Evolutionary conservation across 2,888 invertebrate genomes (phyloP), one percentile per base, ranked within the genome.

Genomic region (Stratiomys singularior): DNA sequence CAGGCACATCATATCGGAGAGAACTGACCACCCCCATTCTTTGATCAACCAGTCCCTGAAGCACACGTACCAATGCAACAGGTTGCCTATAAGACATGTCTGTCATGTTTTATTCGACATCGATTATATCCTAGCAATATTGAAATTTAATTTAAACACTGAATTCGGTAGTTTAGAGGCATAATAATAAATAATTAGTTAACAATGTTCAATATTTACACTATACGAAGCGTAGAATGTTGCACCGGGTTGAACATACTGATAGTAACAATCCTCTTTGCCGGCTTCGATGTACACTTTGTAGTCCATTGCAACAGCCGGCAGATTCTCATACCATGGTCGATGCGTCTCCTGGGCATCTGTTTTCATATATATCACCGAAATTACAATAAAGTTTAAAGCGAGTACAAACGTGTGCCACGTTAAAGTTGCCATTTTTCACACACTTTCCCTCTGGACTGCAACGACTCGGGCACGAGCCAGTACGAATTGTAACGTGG

Each of bases 201-300:
- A 5, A 44, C 21, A 67, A 71, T 46, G n/a, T 2, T 37, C 7
- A 37, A 58, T 63, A 84, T 85, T 87, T 87, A 96, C 97, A 91
- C 97, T 96, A 88, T 96, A 97, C 82, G 96, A 96, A 80, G 96
- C 95, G 88, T 96, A 97, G 85, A 98, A 94, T 79, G 96, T 96
- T 25, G 97, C 96, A 76, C 96, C 96, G 77, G 93, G 92, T 83
- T 96, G 94, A 78, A 97, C 96, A 89, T 94, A 96, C 89, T 98
- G 97, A 87, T 92, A 96, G 88, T 97, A 98, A 88, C 98, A 98
- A 85, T 98, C 97, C 88, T 97, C 97, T 85, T 92, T 93, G 28
- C 97, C 96, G n/a, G 97, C 95, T 83, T 96, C 96, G 80, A 98
- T 93, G 87, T 97, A 95, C 46, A 98, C 94, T 88, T 97, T 97